Evolutionary conservation across 2,888 invertebrate species (phyloP).

Genomic region (Volucella inflata): DNA sequence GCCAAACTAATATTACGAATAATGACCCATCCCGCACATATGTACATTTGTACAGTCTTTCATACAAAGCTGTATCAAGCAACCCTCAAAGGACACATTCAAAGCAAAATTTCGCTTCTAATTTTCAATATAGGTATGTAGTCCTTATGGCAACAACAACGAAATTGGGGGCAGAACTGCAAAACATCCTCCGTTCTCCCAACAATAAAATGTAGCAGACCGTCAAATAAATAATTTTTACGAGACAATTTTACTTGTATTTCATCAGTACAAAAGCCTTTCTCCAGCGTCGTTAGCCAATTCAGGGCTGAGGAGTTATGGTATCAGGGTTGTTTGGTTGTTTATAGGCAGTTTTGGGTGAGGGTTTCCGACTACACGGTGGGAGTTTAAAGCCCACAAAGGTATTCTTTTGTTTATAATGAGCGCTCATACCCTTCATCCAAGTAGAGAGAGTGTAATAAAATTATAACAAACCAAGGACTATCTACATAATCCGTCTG

Average conservation of each 20-base stretch:
- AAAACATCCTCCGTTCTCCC: constrained; percentile 27
- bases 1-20: constrained; percentile 11
- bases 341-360: not conserved
- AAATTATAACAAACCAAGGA: constrained; percentile 13
- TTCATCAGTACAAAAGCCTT: constrained; percentile 12
- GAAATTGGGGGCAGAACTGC: not conserved
- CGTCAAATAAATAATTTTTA: constrained; percentile 56
- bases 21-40: not conserved
- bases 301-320: constrained; percentile 40
- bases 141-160: constrained; percentile 11
- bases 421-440: not conserved
- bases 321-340: constrained; percentile 14
- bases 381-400: not conserved
- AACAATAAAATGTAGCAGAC: constrained; percentile 45
- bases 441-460: not conserved
- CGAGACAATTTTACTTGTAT: constrained; percentile 46
- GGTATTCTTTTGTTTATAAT: constrained; percentile 2
- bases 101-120: not conserved
- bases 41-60: not conserved
- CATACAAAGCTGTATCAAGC: not conserved
- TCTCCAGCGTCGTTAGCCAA: not conserved
- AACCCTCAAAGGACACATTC: not conserved
- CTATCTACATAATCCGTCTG: constrained; percentile 1
- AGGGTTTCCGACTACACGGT: not conserved
- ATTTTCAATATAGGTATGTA: constrained; percentile 31